These are phyloP conservation scores for Lasioglossum zephyrum DNA, from an alignment of 2,888 invertebrate genomes.

Conservation along the genomic window DNA sequence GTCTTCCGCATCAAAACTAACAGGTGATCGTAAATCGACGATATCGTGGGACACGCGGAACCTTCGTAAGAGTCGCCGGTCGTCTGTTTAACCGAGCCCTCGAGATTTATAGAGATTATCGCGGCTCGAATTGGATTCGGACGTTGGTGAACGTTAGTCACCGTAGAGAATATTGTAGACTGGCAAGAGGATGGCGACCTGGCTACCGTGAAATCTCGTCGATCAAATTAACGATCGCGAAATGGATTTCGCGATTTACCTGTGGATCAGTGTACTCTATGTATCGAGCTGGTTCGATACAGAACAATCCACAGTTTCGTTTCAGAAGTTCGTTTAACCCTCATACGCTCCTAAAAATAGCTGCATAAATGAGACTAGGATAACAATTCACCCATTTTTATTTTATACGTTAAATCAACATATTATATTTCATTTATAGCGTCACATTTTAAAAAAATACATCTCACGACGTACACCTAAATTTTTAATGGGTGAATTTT, in stretches of 20 bases:
- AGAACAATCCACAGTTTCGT: not conserved
- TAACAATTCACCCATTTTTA: no score
- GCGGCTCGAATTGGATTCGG: constrained; percentile 17
- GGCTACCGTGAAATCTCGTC: constrained; percentile 10
- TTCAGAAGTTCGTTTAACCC: not conserved
- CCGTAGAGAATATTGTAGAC: not conserved
- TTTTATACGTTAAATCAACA: no score
- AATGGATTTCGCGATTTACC: constrained; percentile 38
- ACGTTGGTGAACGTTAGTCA: not conserved
- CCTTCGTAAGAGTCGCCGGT: constrained; percentile 14
- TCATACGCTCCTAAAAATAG: no score
- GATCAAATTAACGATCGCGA: constrained; percentile 35
- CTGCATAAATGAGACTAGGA: no score
- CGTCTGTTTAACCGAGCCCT: constrained; percentile 1
- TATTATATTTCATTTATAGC: no score
- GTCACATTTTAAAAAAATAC: no score
- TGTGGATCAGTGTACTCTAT: not conserved
- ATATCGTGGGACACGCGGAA: not conserved
- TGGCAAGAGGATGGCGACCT: not conserved
- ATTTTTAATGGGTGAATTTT: no score
- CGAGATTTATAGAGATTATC: constrained; percentile 11
- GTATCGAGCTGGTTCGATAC: constrained; percentile 14
- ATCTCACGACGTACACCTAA: no score
- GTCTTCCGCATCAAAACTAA: not conserved
- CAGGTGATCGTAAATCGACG: constrained; percentile 3